phyloP scores from a whole-genome alignment of 2,797 vertebrate species.

The Buphagus erythrorhynchus region DNA sequence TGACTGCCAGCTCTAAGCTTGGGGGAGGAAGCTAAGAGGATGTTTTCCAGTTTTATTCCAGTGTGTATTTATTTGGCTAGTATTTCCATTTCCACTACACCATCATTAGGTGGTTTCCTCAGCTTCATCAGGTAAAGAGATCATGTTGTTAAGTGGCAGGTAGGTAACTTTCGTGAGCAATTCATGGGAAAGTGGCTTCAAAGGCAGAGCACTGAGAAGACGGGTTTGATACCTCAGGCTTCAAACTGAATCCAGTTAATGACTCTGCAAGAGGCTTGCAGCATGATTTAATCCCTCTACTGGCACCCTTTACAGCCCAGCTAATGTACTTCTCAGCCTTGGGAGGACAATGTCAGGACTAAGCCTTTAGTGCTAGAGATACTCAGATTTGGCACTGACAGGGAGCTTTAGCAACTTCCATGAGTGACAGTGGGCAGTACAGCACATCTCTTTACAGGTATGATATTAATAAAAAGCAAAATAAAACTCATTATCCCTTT shows the following conservation, averaged over 20 bases:
- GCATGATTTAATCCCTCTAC: background rate
- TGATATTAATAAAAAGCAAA: background rate
- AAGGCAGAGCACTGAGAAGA: background rate
- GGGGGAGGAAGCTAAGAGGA: background rate
- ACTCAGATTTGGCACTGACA: background rate
- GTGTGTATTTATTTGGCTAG: background rate
- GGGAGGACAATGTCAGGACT: background rate
- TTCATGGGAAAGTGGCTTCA: background rate
- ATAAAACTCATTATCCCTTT: background rate
- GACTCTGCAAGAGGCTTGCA: background rate
- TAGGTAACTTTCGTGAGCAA: background rate
- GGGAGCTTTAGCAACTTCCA: background rate
- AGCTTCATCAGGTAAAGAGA: background rate
- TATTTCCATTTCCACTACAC: background rate
- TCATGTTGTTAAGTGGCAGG: background rate
- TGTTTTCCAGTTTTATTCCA: background rate
- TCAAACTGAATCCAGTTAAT: background rate
- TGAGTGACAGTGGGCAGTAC: background rate
- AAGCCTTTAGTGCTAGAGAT: background rate
- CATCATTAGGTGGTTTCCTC: background rate
- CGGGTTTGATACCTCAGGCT: background rate
- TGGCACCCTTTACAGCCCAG: background rate
- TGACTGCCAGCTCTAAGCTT: background rate
- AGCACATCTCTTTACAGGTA: background rate
- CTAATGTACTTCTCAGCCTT: background rate